A percentile compares a stretch with the other conserved stretches of the same genome.
Conservation (phyloP, 1,140 invertebrate genomes). For the Brevipalpus yothersi region DNA sequence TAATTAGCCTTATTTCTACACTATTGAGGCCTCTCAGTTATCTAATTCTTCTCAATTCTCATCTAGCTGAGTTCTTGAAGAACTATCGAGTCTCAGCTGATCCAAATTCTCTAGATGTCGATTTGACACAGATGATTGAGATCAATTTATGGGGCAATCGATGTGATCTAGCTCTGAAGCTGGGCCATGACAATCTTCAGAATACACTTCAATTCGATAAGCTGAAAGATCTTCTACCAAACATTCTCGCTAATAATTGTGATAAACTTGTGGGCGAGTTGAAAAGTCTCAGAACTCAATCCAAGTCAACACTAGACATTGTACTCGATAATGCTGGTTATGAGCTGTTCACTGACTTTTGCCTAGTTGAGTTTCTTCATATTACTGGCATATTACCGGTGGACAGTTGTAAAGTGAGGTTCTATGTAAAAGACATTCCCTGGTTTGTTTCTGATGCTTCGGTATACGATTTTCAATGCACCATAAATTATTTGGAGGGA, state of each 20-base stretch:
- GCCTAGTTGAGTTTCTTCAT: constrained; percentile 53
- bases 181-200: constrained; percentile 32
- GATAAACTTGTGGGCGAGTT: constrained; percentile 5
- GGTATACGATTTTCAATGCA: constrained; percentile 44
- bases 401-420: constrained; percentile 27
- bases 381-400: constrained; percentile 31
- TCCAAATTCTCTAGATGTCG: not conserved
- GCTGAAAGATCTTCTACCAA: constrained; percentile 35
- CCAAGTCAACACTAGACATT: constrained; percentile 32
- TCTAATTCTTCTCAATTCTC: no score
- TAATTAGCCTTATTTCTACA: no score
- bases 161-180: constrained; percentile 66
- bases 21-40: no score
- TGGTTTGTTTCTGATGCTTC: constrained; percentile 92
- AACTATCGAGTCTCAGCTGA: not conserved
- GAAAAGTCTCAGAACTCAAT: not conserved
- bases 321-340: constrained; percentile 82
- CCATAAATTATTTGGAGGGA: constrained; percentile 19
- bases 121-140: constrained; percentile 6
- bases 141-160: constrained; percentile 35
- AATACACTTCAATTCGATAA: constrained; percentile 32
- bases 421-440: constrained; percentile 69
- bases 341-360: constrained; percentile 72
- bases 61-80: no score
- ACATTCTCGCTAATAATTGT: constrained; percentile 40